These are phyloP conservation scores for Acleris literana DNA, from an alignment of 2,888 invertebrate species.

Conservation along the genomic window DNA sequence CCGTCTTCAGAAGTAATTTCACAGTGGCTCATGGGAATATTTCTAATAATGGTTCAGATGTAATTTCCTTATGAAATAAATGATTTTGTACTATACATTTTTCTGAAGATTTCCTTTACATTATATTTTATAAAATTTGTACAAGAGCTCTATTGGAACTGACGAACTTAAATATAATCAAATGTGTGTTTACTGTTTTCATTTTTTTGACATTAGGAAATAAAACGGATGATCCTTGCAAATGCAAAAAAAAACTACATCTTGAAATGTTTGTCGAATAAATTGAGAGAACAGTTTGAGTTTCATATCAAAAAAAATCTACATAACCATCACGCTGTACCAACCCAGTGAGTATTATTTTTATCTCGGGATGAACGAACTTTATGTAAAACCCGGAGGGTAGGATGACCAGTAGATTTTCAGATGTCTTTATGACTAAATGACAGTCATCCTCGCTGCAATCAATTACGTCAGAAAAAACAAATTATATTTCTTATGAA, in stretches of 20 bases:
- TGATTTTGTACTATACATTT: neutral
- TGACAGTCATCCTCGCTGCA: conserved; percentile 12
- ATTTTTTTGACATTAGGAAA: too few species aligned
- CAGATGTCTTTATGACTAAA: conserved; percentile 16
- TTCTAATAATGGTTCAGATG: conserved; percentile 21
- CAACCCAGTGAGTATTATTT: conserved; percentile 11
- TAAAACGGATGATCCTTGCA: too few species aligned
- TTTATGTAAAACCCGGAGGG: conserved; percentile 7
- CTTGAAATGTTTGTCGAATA: too few species aligned
- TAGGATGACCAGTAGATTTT: conserved; percentile 24
- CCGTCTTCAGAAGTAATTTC: conserved; percentile 11
- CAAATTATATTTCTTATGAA: too few species aligned
- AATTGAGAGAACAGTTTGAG: too few species aligned
- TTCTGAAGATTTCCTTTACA: too few species aligned
- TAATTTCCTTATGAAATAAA: conserved; percentile 26
- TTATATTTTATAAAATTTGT: too few species aligned
- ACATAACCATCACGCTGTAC: neutral
- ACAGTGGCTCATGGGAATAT: conserved; percentile 20
- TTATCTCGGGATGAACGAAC: conserved; percentile 21
- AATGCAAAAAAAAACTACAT: too few species aligned
- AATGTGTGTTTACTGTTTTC: too few species aligned
- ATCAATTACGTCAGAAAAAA: conserved; percentile 30
- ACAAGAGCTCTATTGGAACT: too few species aligned
- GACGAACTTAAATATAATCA: too few species aligned
- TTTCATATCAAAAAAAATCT: neutral